Conservation (phyloP, 2,797 vertebrate species). For the Syndactyla subalaris region DNA sequence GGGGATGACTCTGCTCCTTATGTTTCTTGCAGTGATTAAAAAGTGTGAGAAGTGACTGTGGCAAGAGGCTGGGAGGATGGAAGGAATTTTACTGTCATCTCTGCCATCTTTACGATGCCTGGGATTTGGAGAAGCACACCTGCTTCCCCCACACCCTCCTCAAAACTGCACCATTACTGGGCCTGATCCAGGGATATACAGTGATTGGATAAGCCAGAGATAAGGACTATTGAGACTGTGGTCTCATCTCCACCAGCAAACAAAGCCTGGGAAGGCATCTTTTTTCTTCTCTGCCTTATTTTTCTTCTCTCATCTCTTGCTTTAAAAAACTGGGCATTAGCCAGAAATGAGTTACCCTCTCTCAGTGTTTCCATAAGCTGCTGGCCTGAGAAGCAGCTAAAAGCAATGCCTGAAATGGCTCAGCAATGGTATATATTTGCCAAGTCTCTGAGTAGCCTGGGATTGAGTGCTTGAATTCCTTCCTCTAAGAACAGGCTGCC, state of each 20-base stretch:
- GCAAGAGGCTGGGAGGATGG: neutral
- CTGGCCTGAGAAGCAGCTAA: neutral
- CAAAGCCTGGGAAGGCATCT: neutral
- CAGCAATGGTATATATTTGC: neutral
- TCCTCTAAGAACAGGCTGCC: neutral
- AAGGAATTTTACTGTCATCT: slow-evolving; percentile 44
- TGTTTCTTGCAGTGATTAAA: neutral
- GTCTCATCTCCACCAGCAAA: neutral
- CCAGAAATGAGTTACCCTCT: neutral
- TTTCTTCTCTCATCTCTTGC: neutral
- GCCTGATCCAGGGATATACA: neutral
- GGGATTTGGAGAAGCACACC: slow-evolving; percentile 17
- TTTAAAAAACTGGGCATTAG: neutral
- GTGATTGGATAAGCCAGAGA: neutral
- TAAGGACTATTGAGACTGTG: fast-evolving
- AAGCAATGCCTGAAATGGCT: neutral
- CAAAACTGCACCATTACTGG: neutral
- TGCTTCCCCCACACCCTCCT: slow-evolving; percentile 3
- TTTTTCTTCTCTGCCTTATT: neutral
- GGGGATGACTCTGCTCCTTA: neutral
- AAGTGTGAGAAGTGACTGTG: neutral
- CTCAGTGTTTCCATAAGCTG: neutral
- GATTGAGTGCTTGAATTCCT: neutral
- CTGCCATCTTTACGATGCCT: slow-evolving; percentile 15
- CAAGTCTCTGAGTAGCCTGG: neutral